phyloP scores from a whole-genome alignment of 2,888 invertebrate species.

The Apocheima hispidaria region DNA sequence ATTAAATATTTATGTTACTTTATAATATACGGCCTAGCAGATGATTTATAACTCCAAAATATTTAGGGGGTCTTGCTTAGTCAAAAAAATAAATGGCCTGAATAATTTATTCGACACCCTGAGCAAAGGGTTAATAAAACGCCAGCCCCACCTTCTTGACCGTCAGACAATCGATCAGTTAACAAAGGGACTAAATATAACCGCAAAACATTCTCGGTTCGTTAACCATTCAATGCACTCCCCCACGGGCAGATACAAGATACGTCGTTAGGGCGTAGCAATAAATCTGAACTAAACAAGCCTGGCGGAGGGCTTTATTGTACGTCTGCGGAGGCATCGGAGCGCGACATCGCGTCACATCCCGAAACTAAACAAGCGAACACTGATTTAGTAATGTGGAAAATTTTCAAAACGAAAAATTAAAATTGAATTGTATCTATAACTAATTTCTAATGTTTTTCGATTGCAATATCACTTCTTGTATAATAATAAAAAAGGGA shows the following conservation, averaged over 20 bases:
- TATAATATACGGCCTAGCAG: too few species aligned
- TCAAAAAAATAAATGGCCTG: background rate
- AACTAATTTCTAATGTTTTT: too few species aligned
- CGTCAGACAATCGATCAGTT: conserved; percentile 35
- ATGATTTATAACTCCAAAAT: background rate
- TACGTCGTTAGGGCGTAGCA: conserved; percentile 30
- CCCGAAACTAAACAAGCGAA: conserved; percentile 1
- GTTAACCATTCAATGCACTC: conserved; percentile 35
- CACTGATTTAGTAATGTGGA: background rate
- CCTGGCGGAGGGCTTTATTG: conserved; percentile 20
- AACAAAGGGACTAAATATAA: conserved; percentile 40
- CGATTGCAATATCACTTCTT: too few species aligned
- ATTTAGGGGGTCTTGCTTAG: background rate
- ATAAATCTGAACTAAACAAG: conserved; percentile 35
- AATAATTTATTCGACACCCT: background rate
- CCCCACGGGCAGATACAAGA: conserved; percentile 17
- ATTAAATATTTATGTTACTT: too few species aligned
- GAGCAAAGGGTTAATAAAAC: conserved; percentile 11
- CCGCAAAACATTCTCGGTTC: conserved; percentile 35
- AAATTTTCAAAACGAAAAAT: too few species aligned
- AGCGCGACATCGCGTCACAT: conserved; percentile 12
- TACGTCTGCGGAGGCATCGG: conserved; percentile 14
- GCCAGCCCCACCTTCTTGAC: conserved; percentile 25
- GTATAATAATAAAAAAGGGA: too few species aligned
- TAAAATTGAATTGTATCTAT: too few species aligned